These are phyloP conservation scores for Lepidochrysops patricia DNA, from an alignment of 2,888 invertebrate species.

Conservation along the genomic window DNA sequence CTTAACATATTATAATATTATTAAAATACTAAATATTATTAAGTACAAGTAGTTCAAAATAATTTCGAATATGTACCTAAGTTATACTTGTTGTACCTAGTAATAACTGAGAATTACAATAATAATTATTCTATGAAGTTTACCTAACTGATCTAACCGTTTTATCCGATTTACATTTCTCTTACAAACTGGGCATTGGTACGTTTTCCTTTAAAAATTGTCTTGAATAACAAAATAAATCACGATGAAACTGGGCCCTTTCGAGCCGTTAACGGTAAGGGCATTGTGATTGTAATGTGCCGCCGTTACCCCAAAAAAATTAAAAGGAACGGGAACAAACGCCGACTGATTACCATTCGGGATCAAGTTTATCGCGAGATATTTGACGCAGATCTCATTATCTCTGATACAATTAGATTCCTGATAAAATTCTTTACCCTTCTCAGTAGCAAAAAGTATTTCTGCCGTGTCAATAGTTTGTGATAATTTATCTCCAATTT, in stretches of 20 bases:
- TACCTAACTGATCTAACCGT: too few species aligned
- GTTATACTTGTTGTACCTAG: too few species aligned
- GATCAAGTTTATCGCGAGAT: slow-evolving; percentile 32
- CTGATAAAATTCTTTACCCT: slow-evolving; percentile 9
- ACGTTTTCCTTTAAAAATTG: not conserved
- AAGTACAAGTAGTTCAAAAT: too few species aligned
- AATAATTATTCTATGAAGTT: too few species aligned
- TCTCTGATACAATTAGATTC: slow-evolving; percentile 6
- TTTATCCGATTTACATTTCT: too few species aligned
- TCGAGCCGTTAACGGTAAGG: slow-evolving; percentile 66
- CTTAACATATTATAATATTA: too few species aligned
- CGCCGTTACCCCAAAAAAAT: slow-evolving; percentile 52
- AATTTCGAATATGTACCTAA: too few species aligned
- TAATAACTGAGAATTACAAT: too few species aligned
- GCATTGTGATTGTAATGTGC: slow-evolving; percentile 70
- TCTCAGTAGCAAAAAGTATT: not conserved
- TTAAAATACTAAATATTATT: too few species aligned
- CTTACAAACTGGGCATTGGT: too few species aligned
- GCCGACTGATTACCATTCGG: slow-evolving; percentile 44
- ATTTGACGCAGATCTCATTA: slow-evolving; percentile 22
- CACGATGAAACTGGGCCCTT: slow-evolving; percentile 29
- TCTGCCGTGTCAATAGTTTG: not conserved
- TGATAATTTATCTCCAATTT: not conserved
- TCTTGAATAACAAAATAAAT: not conserved
- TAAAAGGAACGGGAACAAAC: slow-evolving; percentile 43